Conservation (phyloP, 2,888 invertebrate species). For the Idaea aversata region DNA sequence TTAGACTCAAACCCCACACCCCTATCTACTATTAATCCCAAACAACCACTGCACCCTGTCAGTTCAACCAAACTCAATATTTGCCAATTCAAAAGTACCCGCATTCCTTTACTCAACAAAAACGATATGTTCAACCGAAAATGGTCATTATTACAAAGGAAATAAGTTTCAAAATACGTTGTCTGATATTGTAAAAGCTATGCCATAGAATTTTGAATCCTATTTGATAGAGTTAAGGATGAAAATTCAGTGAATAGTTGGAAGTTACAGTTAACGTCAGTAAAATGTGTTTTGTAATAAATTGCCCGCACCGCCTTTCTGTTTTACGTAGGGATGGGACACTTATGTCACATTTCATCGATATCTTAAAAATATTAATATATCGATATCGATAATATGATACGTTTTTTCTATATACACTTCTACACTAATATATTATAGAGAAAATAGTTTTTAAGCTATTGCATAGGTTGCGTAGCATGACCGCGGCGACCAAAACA, state of each 20-base stretch:
- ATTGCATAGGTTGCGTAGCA: too few relatives aligned
- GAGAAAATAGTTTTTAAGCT: too few relatives aligned
- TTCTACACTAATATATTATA: too few relatives aligned
- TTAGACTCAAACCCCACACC: not conserved
- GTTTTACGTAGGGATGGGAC: slow-evolving; percentile 41
- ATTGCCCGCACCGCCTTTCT: slow-evolving; percentile 48
- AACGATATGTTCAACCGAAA: slow-evolving; percentile 6
- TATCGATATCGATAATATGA: too few relatives aligned
- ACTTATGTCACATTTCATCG: slow-evolving; percentile 7
- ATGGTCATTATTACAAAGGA: not conserved
- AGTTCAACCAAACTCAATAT: slow-evolving; percentile 11
- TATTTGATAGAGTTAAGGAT: slow-evolving; percentile 23
- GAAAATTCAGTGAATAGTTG: slow-evolving; percentile 20
- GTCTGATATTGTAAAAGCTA: not conserved
- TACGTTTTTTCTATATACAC: too few relatives aligned
- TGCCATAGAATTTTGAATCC: slow-evolving; percentile 27
- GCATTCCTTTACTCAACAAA: slow-evolving; percentile 19
- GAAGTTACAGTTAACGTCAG: slow-evolving; percentile 47
- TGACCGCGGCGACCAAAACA: too few relatives aligned
- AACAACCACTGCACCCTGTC: slow-evolving; percentile 3
- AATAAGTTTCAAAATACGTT: slow-evolving; percentile 3
- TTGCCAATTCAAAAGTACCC: slow-evolving; percentile 19
- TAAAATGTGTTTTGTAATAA: slow-evolving; percentile 68
- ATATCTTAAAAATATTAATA: not conserved
- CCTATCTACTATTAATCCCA: slow-evolving; percentile 12